Base-by-base conservation (phyloP, 2,888 invertebrate species). In the Ypsolopha scabrella region DNA sequence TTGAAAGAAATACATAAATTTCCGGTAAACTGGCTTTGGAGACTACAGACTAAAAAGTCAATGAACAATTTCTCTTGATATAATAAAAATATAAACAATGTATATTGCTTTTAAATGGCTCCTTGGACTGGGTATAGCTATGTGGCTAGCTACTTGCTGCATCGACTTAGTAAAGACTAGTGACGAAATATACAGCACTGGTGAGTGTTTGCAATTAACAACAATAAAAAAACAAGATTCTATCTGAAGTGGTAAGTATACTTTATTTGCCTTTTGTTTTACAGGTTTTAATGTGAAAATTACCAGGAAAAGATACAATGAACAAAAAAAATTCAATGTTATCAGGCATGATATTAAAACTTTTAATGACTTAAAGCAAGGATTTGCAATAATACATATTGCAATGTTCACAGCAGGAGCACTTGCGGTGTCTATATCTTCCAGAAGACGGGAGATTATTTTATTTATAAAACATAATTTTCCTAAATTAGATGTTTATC, bases 21-120 rank as follows among this genome's bases (percentile, higher is more conserved):
- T 33, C 13, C 33, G 24, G 24, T 24, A 24, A 24, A 24, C 24
- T 24, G 24, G 24, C 24, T 24, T 24, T 24, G 2, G 24, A 4
- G 24, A 24, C 24, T 24, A 24, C 24, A 24, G 2, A 4, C 24
- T 24, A 24, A 24, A 24, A 24, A 24, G 24, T 24, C 24, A 24
- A 24, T 24, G 24, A 24, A 24, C 24, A 24, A 24, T 24, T 24
- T 24, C 24, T 24, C 24, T 24, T 24, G 24, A 24, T 24, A 24
- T 24, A 24, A 24, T 24, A 24, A 24, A 24, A 24, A 24, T 24
- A 24, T 24, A 24, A 8, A 55, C 37, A 41, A 82, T 86, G 85
- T 85, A 83, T 63, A 79, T 86, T 62, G 85, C 85, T 47, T 70
- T 80, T 51, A 82, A 70, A 68, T 86, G 82, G 82, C 69, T 86